phyloP scores from a whole-genome alignment of 2,797 vertebrate species.

The Poliocrania exsul region DNA sequence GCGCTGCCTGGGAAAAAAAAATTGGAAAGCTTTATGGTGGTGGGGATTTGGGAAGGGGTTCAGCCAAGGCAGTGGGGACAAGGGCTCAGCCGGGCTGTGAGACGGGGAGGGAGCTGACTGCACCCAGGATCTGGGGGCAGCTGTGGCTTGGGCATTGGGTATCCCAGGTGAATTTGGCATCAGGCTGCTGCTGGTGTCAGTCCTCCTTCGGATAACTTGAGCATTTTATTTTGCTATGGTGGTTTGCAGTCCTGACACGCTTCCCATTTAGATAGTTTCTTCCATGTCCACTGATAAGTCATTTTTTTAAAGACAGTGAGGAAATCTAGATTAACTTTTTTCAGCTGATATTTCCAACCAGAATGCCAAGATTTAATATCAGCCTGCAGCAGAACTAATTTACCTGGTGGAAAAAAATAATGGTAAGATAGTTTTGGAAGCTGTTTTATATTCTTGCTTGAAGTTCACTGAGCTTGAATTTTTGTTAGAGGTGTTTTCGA shows the following conservation, averaged over 20 bases:
- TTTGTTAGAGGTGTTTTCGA: not conserved
- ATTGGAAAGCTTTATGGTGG: not conserved
- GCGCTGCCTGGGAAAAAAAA: not conserved
- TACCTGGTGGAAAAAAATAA: not conserved
- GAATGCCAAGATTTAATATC: not conserved
- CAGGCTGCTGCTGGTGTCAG: not conserved
- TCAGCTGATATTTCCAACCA: not conserved
- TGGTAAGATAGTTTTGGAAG: not conserved
- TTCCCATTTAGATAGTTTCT: not conserved
- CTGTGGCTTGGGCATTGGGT: not conserved
- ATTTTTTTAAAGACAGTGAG: not conserved
- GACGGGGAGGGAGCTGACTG: not conserved
- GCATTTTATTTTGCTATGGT: not conserved
- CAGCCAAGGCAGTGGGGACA: accelerated
- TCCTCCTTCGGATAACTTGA: not conserved
- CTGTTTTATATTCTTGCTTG: not conserved
- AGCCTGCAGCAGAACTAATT: not conserved
- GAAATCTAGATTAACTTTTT: not conserved
- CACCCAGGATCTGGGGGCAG: accelerated
- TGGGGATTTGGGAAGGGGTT: not conserved
- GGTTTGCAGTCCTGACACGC: not conserved
- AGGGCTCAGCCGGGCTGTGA: not conserved
- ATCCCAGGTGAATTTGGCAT: not conserved
- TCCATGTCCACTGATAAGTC: not conserved
- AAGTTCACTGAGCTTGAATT: not conserved